Percentiles rank a stretch among this genome's conserved stretches.
Evolutionary conservation across 53 echinoderm and acorn worm genomes (phyloP).

Genomic region (Mesocentrotus franciscanus): DNA sequence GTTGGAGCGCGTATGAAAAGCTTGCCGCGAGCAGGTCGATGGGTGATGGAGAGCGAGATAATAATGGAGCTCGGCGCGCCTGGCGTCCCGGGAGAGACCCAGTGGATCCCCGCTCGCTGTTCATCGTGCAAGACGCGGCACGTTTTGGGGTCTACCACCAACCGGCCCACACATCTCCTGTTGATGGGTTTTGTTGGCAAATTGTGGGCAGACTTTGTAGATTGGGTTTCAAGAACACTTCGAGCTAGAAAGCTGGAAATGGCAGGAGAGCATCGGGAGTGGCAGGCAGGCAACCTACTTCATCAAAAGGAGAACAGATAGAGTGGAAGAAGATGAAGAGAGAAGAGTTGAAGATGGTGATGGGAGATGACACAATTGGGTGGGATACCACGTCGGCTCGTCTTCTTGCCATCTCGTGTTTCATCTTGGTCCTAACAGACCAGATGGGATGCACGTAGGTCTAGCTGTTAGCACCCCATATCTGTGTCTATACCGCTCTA

Average conservation of each 20-base stretch:
- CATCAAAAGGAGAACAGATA: background rate
- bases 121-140: constrained; percentile 44
- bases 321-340: constrained; percentile 24
- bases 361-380: constrained; percentile 63
- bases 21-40: constrained; percentile 49
- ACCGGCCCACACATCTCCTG: constrained; percentile 33
- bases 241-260: constrained; percentile 44
- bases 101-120: constrained; percentile 51
- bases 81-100: constrained; percentile 55
- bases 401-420: constrained; percentile 61
- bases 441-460: constrained; percentile 49
- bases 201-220: constrained; percentile 65
- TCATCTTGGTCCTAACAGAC: constrained; percentile 14
- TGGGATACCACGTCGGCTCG: constrained; percentile 48
- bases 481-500: constrained; percentile 59
- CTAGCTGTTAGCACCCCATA: constrained; percentile 58
- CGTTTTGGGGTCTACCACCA: constrained; percentile 47
- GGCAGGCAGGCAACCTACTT: constrained; percentile 26
- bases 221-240: constrained; percentile 58
- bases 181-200: constrained; percentile 59
- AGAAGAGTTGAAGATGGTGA: constrained; percentile 22
- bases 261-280: constrained; percentile 50
- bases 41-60: constrained; percentile 36
- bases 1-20: constrained; percentile 37
- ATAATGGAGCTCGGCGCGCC: background rate